Conservation (phyloP, 2,888 invertebrate genomes). For the Conus canariensis region DNA sequence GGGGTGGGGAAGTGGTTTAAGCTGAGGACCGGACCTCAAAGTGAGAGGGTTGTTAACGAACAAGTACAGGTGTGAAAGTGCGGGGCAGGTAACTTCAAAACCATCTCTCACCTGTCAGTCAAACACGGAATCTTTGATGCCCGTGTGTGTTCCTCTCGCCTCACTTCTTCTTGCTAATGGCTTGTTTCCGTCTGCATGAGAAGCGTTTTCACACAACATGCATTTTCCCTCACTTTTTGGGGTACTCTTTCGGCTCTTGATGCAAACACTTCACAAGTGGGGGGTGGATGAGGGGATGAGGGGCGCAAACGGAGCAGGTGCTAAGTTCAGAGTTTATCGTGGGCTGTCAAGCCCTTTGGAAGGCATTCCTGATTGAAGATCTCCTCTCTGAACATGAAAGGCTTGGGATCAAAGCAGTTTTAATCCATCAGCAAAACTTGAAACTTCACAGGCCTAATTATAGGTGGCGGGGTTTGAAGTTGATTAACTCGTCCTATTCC, state of each 20-base stretch:
- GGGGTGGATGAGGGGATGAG: too few relatives aligned
- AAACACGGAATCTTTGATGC: conserved; percentile 29
- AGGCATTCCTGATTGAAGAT: background rate
- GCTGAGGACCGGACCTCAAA: background rate
- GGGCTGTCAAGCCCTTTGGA: background rate
- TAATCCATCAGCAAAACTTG: background rate
- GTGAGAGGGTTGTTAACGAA: conserved; percentile 27
- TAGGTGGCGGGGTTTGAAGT: background rate
- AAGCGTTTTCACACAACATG: conserved; percentile 12
- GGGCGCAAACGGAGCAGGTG: background rate
- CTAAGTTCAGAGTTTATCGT: background rate
- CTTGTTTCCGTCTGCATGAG: background rate
- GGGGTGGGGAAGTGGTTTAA: background rate
- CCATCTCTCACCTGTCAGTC: conserved; percentile 24
- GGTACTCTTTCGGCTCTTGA: conserved; percentile 1
- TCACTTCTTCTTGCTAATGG: conserved; percentile 22
- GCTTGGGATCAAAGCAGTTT: background rate
- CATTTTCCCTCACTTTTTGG: background rate
- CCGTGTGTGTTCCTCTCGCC: conserved; percentile 32
- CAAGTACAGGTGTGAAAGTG: conserved; percentile 23
- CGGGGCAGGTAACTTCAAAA: conserved; percentile 27
- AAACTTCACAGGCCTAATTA: background rate
- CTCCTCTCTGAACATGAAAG: background rate
- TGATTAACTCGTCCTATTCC: background rate
- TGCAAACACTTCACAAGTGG: background rate